Conservation (phyloP, 2,888 invertebrate genomes). For the Drosophila anomalipes region DNA sequence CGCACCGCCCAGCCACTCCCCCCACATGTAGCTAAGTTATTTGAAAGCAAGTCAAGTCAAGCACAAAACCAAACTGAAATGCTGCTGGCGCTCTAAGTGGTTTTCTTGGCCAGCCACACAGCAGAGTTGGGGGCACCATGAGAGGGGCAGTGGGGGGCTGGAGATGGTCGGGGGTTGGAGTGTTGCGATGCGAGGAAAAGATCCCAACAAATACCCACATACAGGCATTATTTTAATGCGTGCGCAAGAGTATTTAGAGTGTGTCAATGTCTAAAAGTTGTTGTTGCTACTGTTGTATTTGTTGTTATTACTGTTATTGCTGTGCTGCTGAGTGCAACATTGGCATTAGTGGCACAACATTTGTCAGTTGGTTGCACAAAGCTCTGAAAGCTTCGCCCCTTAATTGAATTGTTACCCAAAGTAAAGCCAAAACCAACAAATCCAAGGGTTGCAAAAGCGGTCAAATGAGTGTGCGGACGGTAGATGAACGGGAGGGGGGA, state of each 20-base stretch:
- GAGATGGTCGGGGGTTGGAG: not conserved
- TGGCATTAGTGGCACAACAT: slow-evolving; percentile 44
- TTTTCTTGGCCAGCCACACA: slow-evolving; percentile 51
- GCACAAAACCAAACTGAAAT: slow-evolving; percentile 68
- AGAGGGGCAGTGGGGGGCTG: not conserved
- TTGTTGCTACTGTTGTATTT: slow-evolving; percentile 3
- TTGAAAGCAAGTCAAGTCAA: slow-evolving; percentile 73
- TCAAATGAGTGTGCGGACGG: not conserved
- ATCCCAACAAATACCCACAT: slow-evolving; percentile 4
- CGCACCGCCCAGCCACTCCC: not conserved
- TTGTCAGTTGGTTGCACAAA: slow-evolving; percentile 42
- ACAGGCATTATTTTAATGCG: slow-evolving; percentile 27
- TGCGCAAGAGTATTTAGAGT: slow-evolving; percentile 30
- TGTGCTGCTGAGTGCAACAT: slow-evolving; percentile 43
- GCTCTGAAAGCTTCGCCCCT: slow-evolving; percentile 33
- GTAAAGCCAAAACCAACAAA: slow-evolving; percentile 18
- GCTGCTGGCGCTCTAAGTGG: slow-evolving; percentile 60
- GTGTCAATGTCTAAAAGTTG: slow-evolving; percentile 34
- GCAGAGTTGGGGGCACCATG: not conserved
- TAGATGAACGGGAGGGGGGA: not conserved
- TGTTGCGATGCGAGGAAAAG: slow-evolving; percentile 12
- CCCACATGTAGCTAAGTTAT: slow-evolving; percentile 37
- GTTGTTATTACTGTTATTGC: slow-evolving; percentile 10
- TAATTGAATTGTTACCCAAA: slow-evolving; percentile 43
- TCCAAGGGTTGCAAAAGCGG: slow-evolving; percentile 28